Percentiles rank a stretch among this genome's conserved stretches.
phyloP scores from a whole-genome alignment of 2,888 invertebrate species.

The Brachylomia viminalis region DNA sequence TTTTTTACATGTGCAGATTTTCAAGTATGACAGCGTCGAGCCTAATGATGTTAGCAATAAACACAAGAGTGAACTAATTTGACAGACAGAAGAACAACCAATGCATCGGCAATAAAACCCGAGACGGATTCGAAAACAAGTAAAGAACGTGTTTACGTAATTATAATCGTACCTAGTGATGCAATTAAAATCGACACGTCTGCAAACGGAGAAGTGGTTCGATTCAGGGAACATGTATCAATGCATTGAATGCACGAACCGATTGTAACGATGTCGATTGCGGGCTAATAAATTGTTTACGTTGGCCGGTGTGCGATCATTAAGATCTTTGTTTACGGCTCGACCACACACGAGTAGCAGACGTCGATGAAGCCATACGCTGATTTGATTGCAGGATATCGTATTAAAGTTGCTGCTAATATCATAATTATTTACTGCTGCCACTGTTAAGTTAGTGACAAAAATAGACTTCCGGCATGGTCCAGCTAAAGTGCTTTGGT shows the following conservation, averaged over 20 bases:
- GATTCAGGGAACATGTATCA: slow-evolving; percentile 79
- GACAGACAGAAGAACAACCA: slow-evolving; percentile 9
- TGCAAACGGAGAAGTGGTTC: slow-evolving; percentile 76
- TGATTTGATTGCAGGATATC: slow-evolving; percentile 88
- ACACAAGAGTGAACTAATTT: neutral
- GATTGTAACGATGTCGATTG: slow-evolving; percentile 87
- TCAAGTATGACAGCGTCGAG: neutral
- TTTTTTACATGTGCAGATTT: slow-evolving; percentile 12
- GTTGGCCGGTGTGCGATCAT: slow-evolving; percentile 82
- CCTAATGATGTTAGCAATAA: neutral
- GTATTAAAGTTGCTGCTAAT: slow-evolving; percentile 83
- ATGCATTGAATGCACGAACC: slow-evolving; percentile 82
- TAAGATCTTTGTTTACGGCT: slow-evolving; percentile 88
- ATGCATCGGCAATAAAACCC: slow-evolving; percentile 45
- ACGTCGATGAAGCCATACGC: slow-evolving; percentile 84
- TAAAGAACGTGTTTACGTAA: slow-evolving; percentile 66
- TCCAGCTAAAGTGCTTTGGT: slow-evolving; percentile 45
- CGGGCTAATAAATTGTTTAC: slow-evolving; percentile 87
- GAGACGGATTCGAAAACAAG: slow-evolving; percentile 47
- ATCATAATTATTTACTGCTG: slow-evolving; percentile 82
- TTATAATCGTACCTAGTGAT: slow-evolving; percentile 60
- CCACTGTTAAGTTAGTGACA: slow-evolving; percentile 69
- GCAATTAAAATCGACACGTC: slow-evolving; percentile 78
- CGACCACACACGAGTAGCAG: slow-evolving; percentile 87
- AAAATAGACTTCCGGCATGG: slow-evolving; percentile 71